phyloP scores from a whole-genome alignment of 2,888 invertebrate genomes.

The Pachycephus smyrnensis region DNA sequence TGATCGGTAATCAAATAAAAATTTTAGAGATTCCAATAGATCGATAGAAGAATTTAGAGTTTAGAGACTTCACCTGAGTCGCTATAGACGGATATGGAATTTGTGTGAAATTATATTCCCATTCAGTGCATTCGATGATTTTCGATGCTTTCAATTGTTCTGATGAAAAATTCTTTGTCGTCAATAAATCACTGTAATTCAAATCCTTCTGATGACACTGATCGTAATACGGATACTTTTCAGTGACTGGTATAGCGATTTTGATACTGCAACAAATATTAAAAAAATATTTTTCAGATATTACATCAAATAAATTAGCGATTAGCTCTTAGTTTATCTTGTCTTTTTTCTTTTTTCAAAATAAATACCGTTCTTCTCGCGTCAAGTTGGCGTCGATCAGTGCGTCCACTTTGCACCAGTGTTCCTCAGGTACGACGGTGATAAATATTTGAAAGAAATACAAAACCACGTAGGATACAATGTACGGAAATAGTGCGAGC shows the following conservation, averaged over 20 bases:
- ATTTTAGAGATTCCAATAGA: background rate
- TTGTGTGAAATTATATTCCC: conserved; percentile 70
- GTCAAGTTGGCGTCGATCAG: conserved; percentile 54
- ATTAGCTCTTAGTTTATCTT: too few relatives aligned
- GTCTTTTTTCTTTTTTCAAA: too few relatives aligned
- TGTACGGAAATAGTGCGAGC: conserved; percentile 67
- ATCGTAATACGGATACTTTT: conserved; percentile 59
- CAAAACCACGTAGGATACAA: conserved; percentile 67
- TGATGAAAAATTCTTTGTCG: conserved; percentile 23
- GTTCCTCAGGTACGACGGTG: conserved; percentile 66
- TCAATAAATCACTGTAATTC: conserved; percentile 59
- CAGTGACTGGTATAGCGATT: conserved; percentile 58
- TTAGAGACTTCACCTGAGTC: conserved; percentile 67
- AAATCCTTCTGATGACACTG: conserved; percentile 66
- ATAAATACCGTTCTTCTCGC: background rate
- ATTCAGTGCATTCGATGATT: conserved; percentile 62
- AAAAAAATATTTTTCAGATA: background rate
- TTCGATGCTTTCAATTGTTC: conserved; percentile 33
- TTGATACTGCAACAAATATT: conserved; percentile 51
- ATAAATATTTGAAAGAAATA: conserved; percentile 70
- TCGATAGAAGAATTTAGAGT: background rate
- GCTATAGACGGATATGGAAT: conserved; percentile 70
- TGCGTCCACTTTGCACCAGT: conserved; percentile 67
- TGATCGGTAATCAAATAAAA: conserved; percentile 48
- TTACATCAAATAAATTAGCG: too few relatives aligned